Conservation (phyloP, 1,140 invertebrate genomes). For the Centruroides vittatus region DNA sequence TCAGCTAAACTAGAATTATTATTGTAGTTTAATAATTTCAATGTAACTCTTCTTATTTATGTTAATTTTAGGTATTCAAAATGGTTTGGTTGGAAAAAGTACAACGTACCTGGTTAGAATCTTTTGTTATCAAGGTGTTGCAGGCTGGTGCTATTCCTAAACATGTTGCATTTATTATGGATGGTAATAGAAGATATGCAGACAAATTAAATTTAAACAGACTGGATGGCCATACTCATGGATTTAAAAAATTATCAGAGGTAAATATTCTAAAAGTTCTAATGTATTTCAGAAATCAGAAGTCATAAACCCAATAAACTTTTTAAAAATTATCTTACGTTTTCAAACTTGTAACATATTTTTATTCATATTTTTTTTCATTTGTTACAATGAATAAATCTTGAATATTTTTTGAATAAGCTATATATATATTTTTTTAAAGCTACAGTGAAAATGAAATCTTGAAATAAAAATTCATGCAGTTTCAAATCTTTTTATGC, state of each 20-base stretch:
- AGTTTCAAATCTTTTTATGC: no score
- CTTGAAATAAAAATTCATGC: no score
- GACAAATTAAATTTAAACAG: constrained; percentile 58
- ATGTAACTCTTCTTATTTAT: not conserved
- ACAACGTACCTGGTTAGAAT: constrained; percentile 35
- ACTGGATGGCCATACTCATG: constrained; percentile 71
- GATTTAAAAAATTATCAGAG: constrained; percentile 89
- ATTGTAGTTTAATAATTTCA: no score
- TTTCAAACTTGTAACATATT: no score
- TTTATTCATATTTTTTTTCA: no score
- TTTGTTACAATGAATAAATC: no score
- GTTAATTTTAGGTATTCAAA: not conserved
- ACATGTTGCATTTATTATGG: constrained; percentile 96
- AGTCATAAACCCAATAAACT: no score
- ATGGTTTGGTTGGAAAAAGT: constrained; percentile 71
- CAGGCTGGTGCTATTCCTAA: constrained; percentile 56
- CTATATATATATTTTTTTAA: no score
- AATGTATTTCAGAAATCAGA: not conserved
- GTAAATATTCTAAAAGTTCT: constrained; percentile 22
- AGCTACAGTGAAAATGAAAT: no score
- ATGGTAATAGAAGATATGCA: constrained; percentile 94
- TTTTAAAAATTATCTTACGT: no score
- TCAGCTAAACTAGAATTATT: no score
- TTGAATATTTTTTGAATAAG: no score
- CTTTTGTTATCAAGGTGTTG: constrained; percentile 15